phyloP scores from a whole-genome alignment of 2,888 invertebrate genomes.

The Apamea epomidion region DNA sequence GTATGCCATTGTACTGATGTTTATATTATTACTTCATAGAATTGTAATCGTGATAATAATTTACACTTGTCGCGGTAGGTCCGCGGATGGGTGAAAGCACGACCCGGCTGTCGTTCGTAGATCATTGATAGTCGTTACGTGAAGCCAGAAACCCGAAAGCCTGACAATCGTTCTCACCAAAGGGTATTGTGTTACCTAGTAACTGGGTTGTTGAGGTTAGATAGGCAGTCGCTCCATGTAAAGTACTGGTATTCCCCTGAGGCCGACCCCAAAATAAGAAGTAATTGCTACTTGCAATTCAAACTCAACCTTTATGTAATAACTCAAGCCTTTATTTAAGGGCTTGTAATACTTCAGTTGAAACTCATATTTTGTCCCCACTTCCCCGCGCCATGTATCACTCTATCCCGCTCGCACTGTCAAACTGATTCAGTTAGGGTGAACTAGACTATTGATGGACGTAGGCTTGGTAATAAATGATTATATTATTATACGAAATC shows the following conservation, averaged over 20 bases:
- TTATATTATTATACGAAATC: too few species aligned
- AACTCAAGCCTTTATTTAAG: background rate
- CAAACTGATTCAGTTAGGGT: too few species aligned
- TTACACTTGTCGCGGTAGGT: too few species aligned
- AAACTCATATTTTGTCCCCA: too few species aligned
- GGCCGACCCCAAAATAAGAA: background rate
- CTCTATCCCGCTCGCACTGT: too few species aligned
- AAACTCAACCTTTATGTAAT: background rate
- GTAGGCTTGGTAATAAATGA: too few species aligned
- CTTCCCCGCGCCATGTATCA: too few species aligned
- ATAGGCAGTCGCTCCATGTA: background rate
- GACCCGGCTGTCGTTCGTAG: background rate
- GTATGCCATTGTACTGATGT: constrained; percentile 8
- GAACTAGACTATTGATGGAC: too few species aligned
- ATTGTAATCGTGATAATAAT: background rate
- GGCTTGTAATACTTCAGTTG: too few species aligned
- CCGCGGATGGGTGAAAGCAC: background rate
- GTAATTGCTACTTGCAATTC: background rate
- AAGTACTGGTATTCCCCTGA: background rate
- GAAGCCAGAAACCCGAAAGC: too few species aligned
- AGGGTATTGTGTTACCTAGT: background rate
- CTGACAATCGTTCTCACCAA: background rate
- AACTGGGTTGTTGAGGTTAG: background rate
- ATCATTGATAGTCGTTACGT: background rate
- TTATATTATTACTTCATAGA: constrained; percentile 10